Evolutionary conservation across 2,113 vertebrate genomes (phyloP).

Genomic region (Catharus bicknelli): DNA sequence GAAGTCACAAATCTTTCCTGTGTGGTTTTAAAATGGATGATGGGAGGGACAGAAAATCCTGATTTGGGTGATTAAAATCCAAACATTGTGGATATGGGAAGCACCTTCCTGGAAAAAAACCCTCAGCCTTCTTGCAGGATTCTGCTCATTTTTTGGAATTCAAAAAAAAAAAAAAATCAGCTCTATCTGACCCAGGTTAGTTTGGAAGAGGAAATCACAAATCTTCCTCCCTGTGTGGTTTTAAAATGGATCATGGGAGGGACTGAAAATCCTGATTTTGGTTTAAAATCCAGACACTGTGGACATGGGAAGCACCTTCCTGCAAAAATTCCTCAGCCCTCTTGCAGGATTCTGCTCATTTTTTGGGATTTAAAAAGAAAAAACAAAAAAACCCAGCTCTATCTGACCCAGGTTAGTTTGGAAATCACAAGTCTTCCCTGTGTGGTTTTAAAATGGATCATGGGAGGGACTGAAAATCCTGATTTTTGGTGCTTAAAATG

Average conservation of each 20-base stretch:
- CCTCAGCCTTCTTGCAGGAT: too few species aligned
- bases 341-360: background rate
- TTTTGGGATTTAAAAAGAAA: background rate
- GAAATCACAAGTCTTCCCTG: background rate
- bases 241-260: background rate
- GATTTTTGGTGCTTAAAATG: background rate
- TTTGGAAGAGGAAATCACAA: background rate
- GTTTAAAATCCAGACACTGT: background rate
- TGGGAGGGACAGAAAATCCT: too few species aligned
- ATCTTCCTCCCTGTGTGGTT: background rate
- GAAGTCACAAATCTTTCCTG: too few species aligned
- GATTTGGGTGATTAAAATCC: too few species aligned
- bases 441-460: background rate
- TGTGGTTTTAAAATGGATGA: too few species aligned
- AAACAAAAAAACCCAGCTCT: too few species aligned
- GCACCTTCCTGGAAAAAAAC: too few species aligned
- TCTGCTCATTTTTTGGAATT: background rate
- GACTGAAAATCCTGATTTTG: background rate
- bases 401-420: background rate
- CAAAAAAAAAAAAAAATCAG: background rate
- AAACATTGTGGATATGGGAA: too few species aligned
- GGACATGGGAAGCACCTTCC: constrained; percentile 79
- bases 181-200: background rate
- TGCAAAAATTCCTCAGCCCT: constrained; percentile 27
- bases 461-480: background rate